Evolutionary conservation across 2,888 invertebrate genomes (phyloP).

Genomic region (Campoletis raptor): DNA sequence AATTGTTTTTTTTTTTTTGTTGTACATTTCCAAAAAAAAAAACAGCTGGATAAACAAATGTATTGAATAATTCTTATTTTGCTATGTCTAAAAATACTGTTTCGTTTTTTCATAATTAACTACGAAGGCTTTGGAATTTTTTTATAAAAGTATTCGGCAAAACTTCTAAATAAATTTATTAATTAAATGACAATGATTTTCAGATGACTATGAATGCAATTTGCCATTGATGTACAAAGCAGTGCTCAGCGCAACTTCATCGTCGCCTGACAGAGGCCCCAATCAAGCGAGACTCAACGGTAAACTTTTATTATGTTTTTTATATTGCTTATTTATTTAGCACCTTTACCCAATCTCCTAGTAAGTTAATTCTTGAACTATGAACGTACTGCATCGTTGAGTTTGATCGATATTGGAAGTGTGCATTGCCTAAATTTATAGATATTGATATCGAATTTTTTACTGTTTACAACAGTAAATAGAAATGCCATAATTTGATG

Average conservation of each 20-base stretch:
- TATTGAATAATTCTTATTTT: too few species aligned
- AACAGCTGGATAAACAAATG: too few species aligned
- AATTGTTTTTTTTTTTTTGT: too few species aligned
- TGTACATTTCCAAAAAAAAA: too few species aligned
- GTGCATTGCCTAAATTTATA: background rate
- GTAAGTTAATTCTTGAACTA: background rate
- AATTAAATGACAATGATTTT: conserved; percentile 66
- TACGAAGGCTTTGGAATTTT: too few species aligned
- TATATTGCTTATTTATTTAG: background rate
- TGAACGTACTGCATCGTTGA: conserved; percentile 5
- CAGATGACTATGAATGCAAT: conserved; percentile 91
- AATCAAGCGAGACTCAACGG: conserved; percentile 94
- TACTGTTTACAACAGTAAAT: background rate
- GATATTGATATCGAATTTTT: background rate
- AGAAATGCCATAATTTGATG: background rate
- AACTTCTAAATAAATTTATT: background rate
- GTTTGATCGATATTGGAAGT: background rate
- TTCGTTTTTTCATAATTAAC: too few species aligned
- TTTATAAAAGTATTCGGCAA: too few species aligned
- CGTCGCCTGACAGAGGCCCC: conserved; percentile 93
- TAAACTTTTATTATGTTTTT: conserved; percentile 84
- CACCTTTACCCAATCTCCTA: background rate
- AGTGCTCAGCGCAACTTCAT: conserved; percentile 92
- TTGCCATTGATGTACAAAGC: conserved; percentile 91
- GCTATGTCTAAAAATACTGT: too few species aligned